phyloP scores from a whole-genome alignment of 2,113 vertebrate genomes.

The Lophotis ruficrista region DNA sequence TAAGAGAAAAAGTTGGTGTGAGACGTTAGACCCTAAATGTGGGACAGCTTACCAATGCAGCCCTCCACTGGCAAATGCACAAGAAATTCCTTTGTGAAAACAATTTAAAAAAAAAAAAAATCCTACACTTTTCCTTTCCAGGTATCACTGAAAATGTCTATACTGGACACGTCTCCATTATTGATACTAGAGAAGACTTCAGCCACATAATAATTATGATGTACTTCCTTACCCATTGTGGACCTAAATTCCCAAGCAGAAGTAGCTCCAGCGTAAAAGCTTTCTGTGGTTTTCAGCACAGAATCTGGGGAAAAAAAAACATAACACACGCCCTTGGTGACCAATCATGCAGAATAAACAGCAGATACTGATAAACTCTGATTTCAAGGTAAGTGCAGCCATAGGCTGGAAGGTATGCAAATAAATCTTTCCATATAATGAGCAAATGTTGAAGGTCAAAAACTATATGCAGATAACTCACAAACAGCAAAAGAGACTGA shows the following conservation, averaged over 20 bases:
- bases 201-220: neutral
- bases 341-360: conserved; percentile 15
- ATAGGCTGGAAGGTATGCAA: neutral
- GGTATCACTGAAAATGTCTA: neutral
- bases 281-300: conserved; percentile 28
- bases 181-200: neutral
- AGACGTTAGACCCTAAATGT: neutral
- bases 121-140: neutral
- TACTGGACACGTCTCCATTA: neutral
- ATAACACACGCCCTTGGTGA: neutral
- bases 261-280: neutral
- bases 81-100: neutral
- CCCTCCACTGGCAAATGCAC: neutral
- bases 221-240: neutral
- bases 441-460: conserved; percentile 30
- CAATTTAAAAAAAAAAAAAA: neutral
- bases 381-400: neutral
- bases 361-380: conserved; percentile 3
- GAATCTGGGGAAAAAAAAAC: neutral
- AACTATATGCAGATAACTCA: neutral
- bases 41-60: neutral
- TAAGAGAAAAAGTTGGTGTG: neutral
- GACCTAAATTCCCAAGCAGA: neutral
- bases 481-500: neutral
- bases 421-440: neutral